Base-by-base conservation (phyloP, 2,888 invertebrate species). In the Limnephilus auricula region DNA sequence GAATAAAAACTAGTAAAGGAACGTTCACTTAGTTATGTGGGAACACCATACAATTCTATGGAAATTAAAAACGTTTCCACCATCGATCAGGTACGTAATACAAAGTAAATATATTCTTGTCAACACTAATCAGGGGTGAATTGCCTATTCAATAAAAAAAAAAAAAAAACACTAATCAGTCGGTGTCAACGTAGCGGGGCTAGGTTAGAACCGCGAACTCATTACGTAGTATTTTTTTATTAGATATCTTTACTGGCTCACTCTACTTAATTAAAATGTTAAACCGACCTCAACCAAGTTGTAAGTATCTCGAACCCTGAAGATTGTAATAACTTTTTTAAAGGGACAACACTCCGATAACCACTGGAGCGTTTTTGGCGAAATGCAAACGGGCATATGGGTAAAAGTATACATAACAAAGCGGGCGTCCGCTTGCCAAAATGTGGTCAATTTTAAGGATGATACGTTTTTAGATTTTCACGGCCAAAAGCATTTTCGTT, bases 251-350 rank as follows among this genome's bases (percentile, higher is more conserved):
- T 65, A 65, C 9, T n/a, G 65, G 32, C 3, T 45, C 87, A 88
- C 87, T 88, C 37, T n/a, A 37, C 34, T 88, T 88, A 88, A 88
- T 88, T 78, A 88, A 78, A 87, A 65, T 78, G 25, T 87, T 30
- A 65, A 32, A 88, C 79, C 25, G 32, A 32, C 78, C 87, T 34
- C 34, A 34, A 13, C 65, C 18, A 37, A 87, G 34, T 88, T 37
- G 13, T 30, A n/a, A 30, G 45, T 65, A 65, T 65, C 65, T 65
- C 65, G 25, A 65, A 65, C 65, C 6, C 6, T 65, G 4, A n/a
- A 25, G 65, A 25, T 65, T 65, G 65, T 65, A 25, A 65, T 65
- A 10, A 25, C 50, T 50, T 18, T 2, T 65, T 65, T 65, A 65
- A 65, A n/a, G 65, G 18, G 10, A 25, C 65, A 65, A 6, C 25